Evolutionary conservation across 2,797 vertebrate species (phyloP).

Genomic region (Karalla daura): DNA sequence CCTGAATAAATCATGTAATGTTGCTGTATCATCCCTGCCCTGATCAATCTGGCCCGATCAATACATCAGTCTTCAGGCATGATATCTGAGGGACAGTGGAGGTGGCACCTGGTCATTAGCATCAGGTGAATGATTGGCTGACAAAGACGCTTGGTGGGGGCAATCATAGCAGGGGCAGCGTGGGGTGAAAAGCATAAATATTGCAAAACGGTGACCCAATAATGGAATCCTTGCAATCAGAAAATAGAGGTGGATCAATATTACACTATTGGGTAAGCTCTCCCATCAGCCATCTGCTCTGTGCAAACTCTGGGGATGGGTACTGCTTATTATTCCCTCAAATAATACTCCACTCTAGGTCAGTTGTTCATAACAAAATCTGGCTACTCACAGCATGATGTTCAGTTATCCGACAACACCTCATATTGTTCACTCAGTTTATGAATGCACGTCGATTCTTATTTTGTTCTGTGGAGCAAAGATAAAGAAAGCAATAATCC

Average conservation of each 20-base stretch:
- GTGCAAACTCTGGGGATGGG: slow-evolving; percentile 25
- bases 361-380: slow-evolving; percentile 55
- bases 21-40: slow-evolving; percentile 82
- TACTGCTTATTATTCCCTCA: slow-evolving; percentile 31
- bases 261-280: slow-evolving; percentile 39
- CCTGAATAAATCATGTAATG: slow-evolving; percentile 83
- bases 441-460: slow-evolving; percentile 65
- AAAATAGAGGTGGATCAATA: slow-evolving; percentile 60
- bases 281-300: slow-evolving; percentile 45
- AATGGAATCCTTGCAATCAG: slow-evolving; percentile 51
- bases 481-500: slow-evolving; percentile 76
- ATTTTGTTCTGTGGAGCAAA: slow-evolving; percentile 61
- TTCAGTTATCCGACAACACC: slow-evolving; percentile 57
- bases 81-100: slow-evolving; percentile 73
- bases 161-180: slow-evolving; percentile 45
- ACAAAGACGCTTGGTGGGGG: slow-evolving; percentile 47
- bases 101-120: slow-evolving; percentile 77
- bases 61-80: slow-evolving; percentile 81
- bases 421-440: slow-evolving; percentile 60
- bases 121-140: slow-evolving; percentile 76
- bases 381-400: slow-evolving; percentile 45
- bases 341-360: slow-evolving; percentile 35
- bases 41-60: slow-evolving; percentile 82
- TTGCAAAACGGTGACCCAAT: slow-evolving; percentile 55
- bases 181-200: slow-evolving; percentile 64